Evolutionary conservation across 2,797 vertebrate genomes (phyloP).

Genomic region (Bucorvus abyssinicus): DNA sequence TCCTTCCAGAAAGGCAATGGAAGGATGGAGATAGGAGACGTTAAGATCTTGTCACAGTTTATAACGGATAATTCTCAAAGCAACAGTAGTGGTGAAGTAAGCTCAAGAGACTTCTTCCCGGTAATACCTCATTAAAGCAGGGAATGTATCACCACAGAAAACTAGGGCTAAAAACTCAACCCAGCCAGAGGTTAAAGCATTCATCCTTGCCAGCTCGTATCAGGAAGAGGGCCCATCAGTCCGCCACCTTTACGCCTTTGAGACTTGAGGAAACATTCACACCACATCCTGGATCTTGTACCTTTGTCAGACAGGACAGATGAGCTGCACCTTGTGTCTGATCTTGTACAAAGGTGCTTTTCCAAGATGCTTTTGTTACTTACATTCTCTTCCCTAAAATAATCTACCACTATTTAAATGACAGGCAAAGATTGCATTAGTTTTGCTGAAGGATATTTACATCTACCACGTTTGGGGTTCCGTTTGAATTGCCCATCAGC

Average conservation of each 20-base stretch:
- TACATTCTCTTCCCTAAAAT: neutral
- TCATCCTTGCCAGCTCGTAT: neutral
- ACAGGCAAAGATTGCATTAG: neutral
- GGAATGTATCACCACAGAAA: neutral
- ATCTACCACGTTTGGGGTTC: neutral
- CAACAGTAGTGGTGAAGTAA: neutral
- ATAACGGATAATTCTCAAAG: neutral
- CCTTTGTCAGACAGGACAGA: neutral
- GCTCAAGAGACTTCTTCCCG: neutral
- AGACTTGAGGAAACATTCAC: neutral
- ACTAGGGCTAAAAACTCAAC: neutral
- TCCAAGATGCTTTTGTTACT: neutral
- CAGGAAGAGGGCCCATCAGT: neutral
- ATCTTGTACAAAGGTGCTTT: neutral
- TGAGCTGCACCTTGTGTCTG: neutral
- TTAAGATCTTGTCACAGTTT: neutral
- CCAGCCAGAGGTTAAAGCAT: neutral
- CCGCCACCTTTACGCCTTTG: neutral
- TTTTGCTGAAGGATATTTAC: neutral
- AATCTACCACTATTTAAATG: neutral
- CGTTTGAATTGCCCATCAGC: neutral
- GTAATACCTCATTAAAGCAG: constrained; percentile 17
- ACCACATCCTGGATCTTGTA: neutral
- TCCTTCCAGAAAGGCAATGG: neutral
- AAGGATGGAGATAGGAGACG: neutral